Evolutionary conservation across 2,888 invertebrate species (phyloP).

Genomic region (Timema cristinae): DNA sequence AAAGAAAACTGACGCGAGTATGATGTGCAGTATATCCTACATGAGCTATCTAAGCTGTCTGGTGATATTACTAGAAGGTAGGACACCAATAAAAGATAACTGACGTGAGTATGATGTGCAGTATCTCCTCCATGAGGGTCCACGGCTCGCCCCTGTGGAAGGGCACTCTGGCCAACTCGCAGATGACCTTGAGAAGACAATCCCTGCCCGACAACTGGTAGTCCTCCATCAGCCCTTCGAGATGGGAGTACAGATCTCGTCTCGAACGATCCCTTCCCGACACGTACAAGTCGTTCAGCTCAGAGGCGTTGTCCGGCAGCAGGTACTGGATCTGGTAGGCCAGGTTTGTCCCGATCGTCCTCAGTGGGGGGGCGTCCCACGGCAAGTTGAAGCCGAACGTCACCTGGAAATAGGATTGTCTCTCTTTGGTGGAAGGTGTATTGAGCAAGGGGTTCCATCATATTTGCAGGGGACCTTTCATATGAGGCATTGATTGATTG

Average conservation of each 20-base stretch:
- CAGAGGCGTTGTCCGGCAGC: slow-evolving; percentile 2
- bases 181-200: slow-evolving; percentile 3
- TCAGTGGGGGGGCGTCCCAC: neutral
- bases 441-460: no score
- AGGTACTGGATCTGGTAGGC: neutral
- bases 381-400: slow-evolving; percentile 3
- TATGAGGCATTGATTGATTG: no score
- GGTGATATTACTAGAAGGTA: no score
- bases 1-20: no score
- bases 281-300: neutral
- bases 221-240: neutral
- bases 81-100: neutral
- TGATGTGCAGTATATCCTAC: no score
- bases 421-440: no score
- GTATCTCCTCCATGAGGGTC: neutral
- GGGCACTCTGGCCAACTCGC: neutral
- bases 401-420: no score
- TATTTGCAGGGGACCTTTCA: no score
- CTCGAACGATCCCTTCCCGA: neutral
- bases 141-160: neutral
- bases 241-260: slow-evolving; percentile 1
- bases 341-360: neutral
- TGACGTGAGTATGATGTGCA: slow-evolving; percentile 11
- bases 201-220: neutral
- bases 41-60: no score